A percentile compares a stretch with the other conserved stretches of the same genome.
Conservation (phyloP, 2,797 vertebrate genomes). For the Squalus acanthias region DNA sequence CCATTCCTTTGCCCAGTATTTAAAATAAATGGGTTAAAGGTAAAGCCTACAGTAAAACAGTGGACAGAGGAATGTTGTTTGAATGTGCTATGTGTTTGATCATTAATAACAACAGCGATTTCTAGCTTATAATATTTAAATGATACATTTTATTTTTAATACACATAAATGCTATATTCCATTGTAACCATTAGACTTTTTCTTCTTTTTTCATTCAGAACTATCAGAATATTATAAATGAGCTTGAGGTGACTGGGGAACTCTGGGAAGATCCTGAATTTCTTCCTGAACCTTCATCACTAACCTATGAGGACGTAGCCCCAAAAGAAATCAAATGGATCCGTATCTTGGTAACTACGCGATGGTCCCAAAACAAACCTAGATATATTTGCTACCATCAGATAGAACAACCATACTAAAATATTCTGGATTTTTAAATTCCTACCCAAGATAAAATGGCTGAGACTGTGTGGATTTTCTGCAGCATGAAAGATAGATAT, state of each 20-base stretch:
- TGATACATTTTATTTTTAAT: background rate
- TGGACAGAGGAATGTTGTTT: background rate
- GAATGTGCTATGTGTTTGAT: background rate
- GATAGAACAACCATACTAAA: background rate
- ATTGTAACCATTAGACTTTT: background rate
- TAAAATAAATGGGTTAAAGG: background rate
- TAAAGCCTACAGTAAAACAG: background rate
- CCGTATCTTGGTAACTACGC: constrained; percentile 1
- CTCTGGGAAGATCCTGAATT: constrained; percentile 37
- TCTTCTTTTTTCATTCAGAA: background rate
- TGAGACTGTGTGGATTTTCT: background rate
- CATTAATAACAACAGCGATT: background rate
- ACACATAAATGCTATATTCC: background rate
- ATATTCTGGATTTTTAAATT: background rate
- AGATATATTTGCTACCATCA: background rate
- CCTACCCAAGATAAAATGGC: background rate
- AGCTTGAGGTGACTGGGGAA: background rate
- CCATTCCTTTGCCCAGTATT: background rate
- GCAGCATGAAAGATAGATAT: background rate
- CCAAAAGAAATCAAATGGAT: constrained; percentile 35
- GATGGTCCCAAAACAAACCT: too few relatives aligned
- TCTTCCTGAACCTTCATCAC: constrained; percentile 30
- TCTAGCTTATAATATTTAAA: background rate
- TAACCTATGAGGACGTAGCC: constrained; percentile 29
- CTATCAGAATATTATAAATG: constrained; percentile 28